phyloP scores from a whole-genome alignment of 1,140 invertebrate genomes.

The Callitettix versicolor region DNA sequence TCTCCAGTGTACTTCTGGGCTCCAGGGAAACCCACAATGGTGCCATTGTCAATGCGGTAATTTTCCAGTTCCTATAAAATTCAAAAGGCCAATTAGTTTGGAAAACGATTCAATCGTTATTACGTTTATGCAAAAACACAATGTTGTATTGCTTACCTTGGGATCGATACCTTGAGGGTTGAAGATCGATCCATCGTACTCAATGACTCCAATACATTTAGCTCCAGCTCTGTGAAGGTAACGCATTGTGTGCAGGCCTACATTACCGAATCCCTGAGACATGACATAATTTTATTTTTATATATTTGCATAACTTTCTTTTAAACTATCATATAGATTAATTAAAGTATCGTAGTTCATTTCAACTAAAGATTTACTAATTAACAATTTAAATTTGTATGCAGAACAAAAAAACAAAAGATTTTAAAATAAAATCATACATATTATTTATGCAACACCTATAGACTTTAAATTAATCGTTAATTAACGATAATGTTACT shows the following conservation, averaged over 20 bases:
- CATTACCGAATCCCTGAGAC: conserved; percentile 92
- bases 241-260: conserved; percentile 95
- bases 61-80: conserved; percentile 59
- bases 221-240: conserved; percentile 93
- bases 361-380: too few relatives aligned
- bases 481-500: too few relatives aligned
- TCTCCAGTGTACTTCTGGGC: conserved; percentile 80
- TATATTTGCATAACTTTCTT: too few relatives aligned
- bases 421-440: too few relatives aligned
- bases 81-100: not conserved
- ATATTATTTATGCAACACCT: too few relatives aligned
- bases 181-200: conserved; percentile 85
- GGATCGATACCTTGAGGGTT: conserved; percentile 95
- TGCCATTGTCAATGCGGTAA: conserved; percentile 79
- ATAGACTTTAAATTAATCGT: too few relatives aligned
- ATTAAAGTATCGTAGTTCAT: too few relatives aligned
- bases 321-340: too few relatives aligned
- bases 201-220: conserved; percentile 87
- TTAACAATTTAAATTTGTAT: too few relatives aligned
- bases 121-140: too few relatives aligned
- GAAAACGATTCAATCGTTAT: not conserved
- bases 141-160: conserved; percentile 48
- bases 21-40: conserved; percentile 87
- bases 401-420: too few relatives aligned
- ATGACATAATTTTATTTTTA: too few relatives aligned